Conservation (phyloP, 2,797 vertebrate genomes). For the Falco cherrug region DNA sequence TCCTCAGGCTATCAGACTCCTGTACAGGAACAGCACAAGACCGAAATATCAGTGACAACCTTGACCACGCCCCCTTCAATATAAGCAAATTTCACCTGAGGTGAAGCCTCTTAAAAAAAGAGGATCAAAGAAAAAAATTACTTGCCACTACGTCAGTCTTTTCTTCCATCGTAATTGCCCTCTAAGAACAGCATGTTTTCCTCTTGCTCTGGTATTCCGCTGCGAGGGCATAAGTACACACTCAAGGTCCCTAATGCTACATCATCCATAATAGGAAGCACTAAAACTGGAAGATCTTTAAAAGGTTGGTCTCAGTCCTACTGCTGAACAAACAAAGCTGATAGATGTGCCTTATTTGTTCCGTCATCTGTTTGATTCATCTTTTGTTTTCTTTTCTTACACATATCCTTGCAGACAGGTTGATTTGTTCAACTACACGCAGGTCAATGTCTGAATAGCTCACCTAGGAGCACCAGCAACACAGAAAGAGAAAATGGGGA, state of each 20-base stretch:
- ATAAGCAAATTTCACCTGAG: neutral
- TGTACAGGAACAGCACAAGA: neutral
- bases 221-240: neutral
- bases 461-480: neutral
- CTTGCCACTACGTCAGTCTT: neutral
- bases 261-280: neutral
- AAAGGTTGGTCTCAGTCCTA: neutral
- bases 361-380: neutral
- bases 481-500: neutral
- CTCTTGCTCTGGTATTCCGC: neutral
- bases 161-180: neutral
- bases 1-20: neutral
- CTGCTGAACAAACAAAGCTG: conserved; percentile 28
- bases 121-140: neutral
- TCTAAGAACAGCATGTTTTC: neutral
- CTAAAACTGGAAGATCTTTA: neutral
- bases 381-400: neutral
- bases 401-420: neutral
- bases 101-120: neutral
- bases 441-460: neutral
- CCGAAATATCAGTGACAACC: neutral
- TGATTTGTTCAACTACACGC: neutral
- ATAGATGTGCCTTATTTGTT: neutral
- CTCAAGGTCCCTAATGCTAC: neutral
- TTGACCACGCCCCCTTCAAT: neutral